Evolutionary conservation across 1,140 invertebrate species (phyloP), one percentile per base, ranked within the genome.

Genomic region (Temnothorax curvispinosus): DNA sequence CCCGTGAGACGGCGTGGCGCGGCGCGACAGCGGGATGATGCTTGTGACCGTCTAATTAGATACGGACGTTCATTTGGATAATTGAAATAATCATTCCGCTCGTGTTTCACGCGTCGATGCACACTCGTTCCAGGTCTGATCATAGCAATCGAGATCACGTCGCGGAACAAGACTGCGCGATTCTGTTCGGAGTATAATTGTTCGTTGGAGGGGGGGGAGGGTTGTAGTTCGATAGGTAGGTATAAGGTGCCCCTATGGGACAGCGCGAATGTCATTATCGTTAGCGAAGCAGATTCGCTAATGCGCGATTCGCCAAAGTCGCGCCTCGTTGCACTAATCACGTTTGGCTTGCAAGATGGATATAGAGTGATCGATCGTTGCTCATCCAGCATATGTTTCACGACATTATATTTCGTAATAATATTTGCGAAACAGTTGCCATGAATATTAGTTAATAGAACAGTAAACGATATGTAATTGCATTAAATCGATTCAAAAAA

Each of bases 41-140:
- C n/a, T 47, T 62, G 71, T 69, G 76, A 58, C 85, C 78, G 76
- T 44, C 64, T 85, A 86, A 85, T 78, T 92, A 62, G 86, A 93
- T 85, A 88, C 86, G 74, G 87, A 93, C 76, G 90, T 91, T 93
- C 91, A 90, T 93, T 93, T 93, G 92, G 92, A 93, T 94, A 94
- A 94, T 95, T 94, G 93, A 93, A 94, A 94, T 93, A 94, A 94
- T 93, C 88, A 92, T 94, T 95, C 90, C 88, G 89, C 90, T 90
- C 87, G 92, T 87, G 92, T 94, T 94, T 94, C 93, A 94, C 90
- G 93, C 89, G 87, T 91, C 91, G 89, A 84, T 93, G 93, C 80
- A 84, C 89, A 41, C 64, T 35, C 87, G 90, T 92, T 92, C 90
- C 90, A 71, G 67, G 74, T n/a, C 74, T 88, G 90, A 93, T 92